phyloP scores from a whole-genome alignment of 2,888 invertebrate genomes.

The Melolontha melolontha region DNA sequence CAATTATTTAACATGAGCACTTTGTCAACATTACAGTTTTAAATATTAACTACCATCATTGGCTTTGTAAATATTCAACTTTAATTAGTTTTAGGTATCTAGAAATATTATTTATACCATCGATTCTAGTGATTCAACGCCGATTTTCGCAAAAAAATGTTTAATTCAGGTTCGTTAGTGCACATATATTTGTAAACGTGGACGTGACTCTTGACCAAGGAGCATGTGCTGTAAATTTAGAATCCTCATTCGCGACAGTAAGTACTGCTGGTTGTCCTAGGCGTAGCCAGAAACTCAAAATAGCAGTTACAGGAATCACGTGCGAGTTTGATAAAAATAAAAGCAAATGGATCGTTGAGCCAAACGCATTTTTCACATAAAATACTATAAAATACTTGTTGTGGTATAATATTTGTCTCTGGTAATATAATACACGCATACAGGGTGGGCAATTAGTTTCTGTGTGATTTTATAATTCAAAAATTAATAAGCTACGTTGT shows the following conservation, averaged over 20 bases:
- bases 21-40: neutral
- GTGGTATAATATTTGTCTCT: no score
- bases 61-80: neutral
- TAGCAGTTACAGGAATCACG: constrained; percentile 40
- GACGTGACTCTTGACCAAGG: neutral
- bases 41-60: neutral
- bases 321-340: constrained; percentile 28
- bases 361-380: no score
- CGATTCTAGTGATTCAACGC: neutral
- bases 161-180: constrained; percentile 1
- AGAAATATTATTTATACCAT: no score
- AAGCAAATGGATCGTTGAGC: neutral
- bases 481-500: no score
- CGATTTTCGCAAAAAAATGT: neutral
- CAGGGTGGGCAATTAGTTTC: no score
- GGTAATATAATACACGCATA: no score
- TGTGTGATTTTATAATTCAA: no score
- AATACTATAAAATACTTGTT: no score
- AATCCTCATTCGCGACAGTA: constrained; percentile 12
- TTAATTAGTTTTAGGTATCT: neutral
- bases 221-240: constrained; percentile 21
- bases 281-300: constrained; percentile 28
- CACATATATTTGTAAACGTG: neutral
- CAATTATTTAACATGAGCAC: constrained; percentile 3
- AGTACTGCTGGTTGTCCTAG: constrained; percentile 30